These are phyloP conservation scores for Clamator glandarius DNA, from an alignment of 2,797 vertebrate genomes.

Conservation along the genomic window DNA sequence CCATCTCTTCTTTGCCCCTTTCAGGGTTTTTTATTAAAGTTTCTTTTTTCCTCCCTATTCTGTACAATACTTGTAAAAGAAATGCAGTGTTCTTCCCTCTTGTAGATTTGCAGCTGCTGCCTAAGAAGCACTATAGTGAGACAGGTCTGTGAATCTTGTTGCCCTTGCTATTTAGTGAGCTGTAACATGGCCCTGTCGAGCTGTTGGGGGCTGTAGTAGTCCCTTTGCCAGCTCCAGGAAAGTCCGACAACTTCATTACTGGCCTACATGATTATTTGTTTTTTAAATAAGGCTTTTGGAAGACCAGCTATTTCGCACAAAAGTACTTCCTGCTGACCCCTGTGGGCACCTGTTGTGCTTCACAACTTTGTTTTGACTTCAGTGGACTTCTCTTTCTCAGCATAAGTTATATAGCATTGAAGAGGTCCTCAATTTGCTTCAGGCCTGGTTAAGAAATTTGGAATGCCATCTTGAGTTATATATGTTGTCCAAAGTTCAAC, in stretches of 20 bases:
- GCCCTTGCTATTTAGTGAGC: neutral
- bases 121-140: neutral
- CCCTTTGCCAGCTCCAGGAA: neutral
- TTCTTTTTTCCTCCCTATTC: neutral
- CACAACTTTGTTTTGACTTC: neutral
- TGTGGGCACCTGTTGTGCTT: neutral
- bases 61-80: neutral
- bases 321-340: neutral
- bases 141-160: neutral
- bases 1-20: neutral
- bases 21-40: neutral
- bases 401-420: neutral
- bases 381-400: neutral
- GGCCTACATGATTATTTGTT: neutral
- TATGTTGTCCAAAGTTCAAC: neutral
- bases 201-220: neutral
- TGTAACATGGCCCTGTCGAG: neutral
- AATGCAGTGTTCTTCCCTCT: neutral
- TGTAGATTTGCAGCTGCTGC: neutral
- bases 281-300: neutral
- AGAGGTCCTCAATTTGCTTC: neutral
- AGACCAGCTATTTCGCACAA: neutral
- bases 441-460: neutral
- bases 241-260: neutral
- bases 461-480: neutral